phyloP scores from a whole-genome alignment of 2,888 invertebrate species.

The Synanthedon myopaeformis region DNA sequence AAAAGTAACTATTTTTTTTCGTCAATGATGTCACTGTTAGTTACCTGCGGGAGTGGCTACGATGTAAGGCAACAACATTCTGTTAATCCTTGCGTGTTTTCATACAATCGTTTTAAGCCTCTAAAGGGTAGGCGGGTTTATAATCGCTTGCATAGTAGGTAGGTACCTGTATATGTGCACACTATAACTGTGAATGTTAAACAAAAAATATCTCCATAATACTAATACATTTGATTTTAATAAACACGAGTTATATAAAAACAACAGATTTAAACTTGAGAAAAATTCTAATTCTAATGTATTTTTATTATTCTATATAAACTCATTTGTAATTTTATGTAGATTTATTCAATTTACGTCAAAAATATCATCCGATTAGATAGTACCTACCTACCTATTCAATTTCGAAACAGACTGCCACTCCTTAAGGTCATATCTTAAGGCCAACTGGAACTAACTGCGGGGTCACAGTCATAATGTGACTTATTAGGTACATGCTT shows the following conservation, averaged over 20 bases:
- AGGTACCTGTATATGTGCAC: no score
- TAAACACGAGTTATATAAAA: no score
- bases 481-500: neutral
- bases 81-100: constrained; percentile 12
- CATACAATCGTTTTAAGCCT: neutral
- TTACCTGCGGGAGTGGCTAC: constrained; percentile 36
- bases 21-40: constrained; percentile 20
- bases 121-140: no score
- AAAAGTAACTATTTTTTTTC: neutral
- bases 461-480: neutral
- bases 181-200: no score
- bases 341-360: neutral
- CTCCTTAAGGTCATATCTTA: constrained; percentile 21
- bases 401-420: neutral
- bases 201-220: no score
- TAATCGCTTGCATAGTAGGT: no score
- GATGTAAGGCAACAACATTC: constrained; percentile 5
- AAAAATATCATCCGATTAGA: neutral
- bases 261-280: no score
- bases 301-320: no score
- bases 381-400: neutral
- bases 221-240: no score
- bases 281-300: no score
- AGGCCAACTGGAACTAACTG: constrained; percentile 22
- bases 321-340: no score